Evolutionary conservation across 2,113 vertebrate genomes (phyloP).

Genomic region (cat (Felis catus)): DNA sequence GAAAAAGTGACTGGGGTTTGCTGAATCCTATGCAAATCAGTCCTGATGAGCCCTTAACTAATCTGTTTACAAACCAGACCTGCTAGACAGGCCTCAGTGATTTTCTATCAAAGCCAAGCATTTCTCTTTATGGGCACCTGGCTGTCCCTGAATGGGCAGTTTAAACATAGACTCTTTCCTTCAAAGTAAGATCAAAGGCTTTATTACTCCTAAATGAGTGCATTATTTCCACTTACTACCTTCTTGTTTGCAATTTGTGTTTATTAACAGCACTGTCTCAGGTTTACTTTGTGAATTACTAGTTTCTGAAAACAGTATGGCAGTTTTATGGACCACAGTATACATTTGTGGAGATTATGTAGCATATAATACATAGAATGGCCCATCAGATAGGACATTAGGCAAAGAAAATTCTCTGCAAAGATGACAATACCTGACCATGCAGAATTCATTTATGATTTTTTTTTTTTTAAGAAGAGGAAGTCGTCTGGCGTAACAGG

Average conservation of each 20-base stretch:
- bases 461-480: constrained; percentile 37
- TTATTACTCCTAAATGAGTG: constrained; percentile 88
- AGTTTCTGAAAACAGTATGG: constrained; percentile 77
- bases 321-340: constrained; percentile 76
- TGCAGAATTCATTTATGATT: constrained; percentile 69
- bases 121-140: constrained; percentile 88
- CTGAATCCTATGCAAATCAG: constrained; percentile 86
- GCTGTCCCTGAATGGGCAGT: constrained; percentile 88
- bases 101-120: constrained; percentile 89
- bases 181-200: constrained; percentile 91
- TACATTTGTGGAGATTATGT: constrained; percentile 73
- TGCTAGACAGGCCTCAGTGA: constrained; percentile 86
- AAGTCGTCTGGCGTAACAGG: constrained; percentile 60
- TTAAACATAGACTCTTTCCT: constrained; percentile 85
- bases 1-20: constrained; percentile 76
- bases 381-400: constrained; percentile 77
- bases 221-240: constrained; percentile 88
- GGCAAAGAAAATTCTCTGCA: constrained; percentile 69
- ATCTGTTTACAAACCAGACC: constrained; percentile 91
- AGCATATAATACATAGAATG: constrained; percentile 64
- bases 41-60: constrained; percentile 88
- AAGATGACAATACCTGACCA: constrained; percentile 74
- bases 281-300: constrained; percentile 81
- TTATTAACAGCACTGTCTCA: constrained; percentile 86
- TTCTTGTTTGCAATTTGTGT: constrained; percentile 87